A percentile compares a stretch with the other conserved stretches of the same genome.
These are phyloP conservation scores for Umimayanthus chanpuru DNA, from an alignment of 92 coral and sea anemone species.

Conservation along the genomic window DNA sequence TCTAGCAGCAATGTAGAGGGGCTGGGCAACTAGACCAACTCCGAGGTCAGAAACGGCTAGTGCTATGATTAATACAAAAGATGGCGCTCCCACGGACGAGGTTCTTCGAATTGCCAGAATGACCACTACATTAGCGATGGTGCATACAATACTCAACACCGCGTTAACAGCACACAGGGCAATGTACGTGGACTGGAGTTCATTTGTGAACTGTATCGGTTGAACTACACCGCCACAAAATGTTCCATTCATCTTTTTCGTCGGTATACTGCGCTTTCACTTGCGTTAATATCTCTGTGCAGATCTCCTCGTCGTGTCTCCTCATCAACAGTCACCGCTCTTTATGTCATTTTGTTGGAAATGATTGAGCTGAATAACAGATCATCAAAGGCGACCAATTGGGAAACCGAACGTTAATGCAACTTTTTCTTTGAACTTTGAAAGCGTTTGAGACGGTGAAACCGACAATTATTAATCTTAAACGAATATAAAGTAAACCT, in stretches of 20 bases:
- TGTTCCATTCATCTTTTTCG: background rate
- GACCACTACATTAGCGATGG: background rate
- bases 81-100: background rate
- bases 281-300: background rate
- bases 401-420: background rate
- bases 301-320: background rate
- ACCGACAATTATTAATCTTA: background rate
- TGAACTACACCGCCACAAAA: slow-evolving; percentile 15
- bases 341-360: background rate
- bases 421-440: background rate
- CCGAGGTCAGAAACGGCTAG: slow-evolving; percentile 25
- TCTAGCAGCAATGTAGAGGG: slow-evolving; percentile 23
- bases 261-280: background rate
- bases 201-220: slow-evolving; percentile 7
- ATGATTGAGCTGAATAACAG: background rate
- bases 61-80: slow-evolving; percentile 15
- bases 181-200: background rate
- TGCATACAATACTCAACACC: background rate
- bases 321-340: background rate
- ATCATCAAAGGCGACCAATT: background rate
- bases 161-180: background rate
- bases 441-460: background rate
- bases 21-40: slow-evolving; percentile 12
- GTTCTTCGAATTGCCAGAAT: background rate
- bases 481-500: background rate